Percentiles rank a stretch among this genome's conserved stretches.
These are phyloP conservation scores for Petrocephalus schoutedeni DNA, from an alignment of 2,797 vertebrate genomes.

Conservation along the genomic window DNA sequence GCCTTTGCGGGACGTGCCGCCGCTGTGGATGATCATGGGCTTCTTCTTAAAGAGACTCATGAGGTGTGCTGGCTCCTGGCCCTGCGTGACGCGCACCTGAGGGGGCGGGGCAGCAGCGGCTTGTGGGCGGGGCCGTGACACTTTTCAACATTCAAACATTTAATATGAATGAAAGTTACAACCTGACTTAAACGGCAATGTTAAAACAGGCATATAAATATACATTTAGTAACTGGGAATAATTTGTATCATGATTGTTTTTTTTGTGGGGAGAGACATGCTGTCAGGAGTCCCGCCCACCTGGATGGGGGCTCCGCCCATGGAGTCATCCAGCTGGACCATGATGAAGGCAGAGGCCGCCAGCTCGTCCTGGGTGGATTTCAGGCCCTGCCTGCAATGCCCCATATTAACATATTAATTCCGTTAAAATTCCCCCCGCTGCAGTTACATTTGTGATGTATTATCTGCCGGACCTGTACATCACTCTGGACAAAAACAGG, in stretches of 20 bases:
- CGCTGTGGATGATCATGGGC: conserved; percentile 56
- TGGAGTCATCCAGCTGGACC: conserved; percentile 55
- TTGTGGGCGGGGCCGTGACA: background rate
- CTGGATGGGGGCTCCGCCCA: conserved; percentile 62
- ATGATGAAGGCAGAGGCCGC: conserved; percentile 60
- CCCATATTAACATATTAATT: background rate
- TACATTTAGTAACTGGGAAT: background rate
- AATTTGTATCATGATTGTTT: background rate
- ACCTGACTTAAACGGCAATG: background rate
- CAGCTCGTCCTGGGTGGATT: conserved; percentile 56
- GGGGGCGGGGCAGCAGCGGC: background rate
- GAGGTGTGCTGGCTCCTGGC: conserved; percentile 65
- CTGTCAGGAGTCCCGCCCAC: conserved; percentile 38
- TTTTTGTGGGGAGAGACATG: background rate
- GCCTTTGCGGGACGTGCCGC: conserved; percentile 55
- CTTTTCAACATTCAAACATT: background rate
- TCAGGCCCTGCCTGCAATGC: conserved; percentile 61
- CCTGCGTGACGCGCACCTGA: conserved; percentile 70
- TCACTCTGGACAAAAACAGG: background rate
- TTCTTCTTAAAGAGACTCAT: conserved; percentile 64
- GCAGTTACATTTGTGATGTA: background rate
- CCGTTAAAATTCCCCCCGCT: background rate
- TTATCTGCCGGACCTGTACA: background rate
- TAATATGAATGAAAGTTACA: background rate
- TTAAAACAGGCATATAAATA: background rate